These are phyloP conservation scores for Hoplostethus mediterraneus DNA, from an alignment of 2,797 vertebrate genomes.

Conservation along the genomic window DNA sequence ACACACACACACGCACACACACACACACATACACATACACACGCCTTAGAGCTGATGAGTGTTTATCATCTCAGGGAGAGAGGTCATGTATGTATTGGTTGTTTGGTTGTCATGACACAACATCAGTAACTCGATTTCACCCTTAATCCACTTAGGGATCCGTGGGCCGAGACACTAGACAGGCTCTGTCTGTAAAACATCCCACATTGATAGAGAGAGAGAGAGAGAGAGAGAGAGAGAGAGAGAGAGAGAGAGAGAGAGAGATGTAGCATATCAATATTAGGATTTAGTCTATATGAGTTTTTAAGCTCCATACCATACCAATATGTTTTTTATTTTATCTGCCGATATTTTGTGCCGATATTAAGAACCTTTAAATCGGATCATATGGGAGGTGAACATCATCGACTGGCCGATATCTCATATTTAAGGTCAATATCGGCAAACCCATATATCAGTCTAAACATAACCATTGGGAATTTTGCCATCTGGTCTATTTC, in stretches of 20 bases:
- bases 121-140: conserved; percentile 70
- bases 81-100: conserved; percentile 54
- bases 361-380: too few relatives aligned
- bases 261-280: too few relatives aligned
- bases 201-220: not conserved
- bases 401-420: too few relatives aligned
- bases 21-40: conserved; percentile 3
- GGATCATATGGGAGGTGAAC: too few relatives aligned
- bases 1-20: conserved; percentile 17
- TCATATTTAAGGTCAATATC: too few relatives aligned
- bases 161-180: conserved; percentile 57
- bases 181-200: conserved; percentile 44
- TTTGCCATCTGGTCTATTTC: not conserved
- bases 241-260: not conserved
- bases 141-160: conserved; percentile 68
- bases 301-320: too few relatives aligned
- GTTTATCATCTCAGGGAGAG: conserved; percentile 33
- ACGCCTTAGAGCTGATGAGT: not conserved
- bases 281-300: too few relatives aligned
- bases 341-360: too few relatives aligned
- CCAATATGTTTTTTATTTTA: too few relatives aligned
- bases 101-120: conserved; percentile 70
- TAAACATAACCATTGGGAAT: not conserved
- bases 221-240: not conserved
- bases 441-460: too few relatives aligned